Evolutionary conservation across 2,888 invertebrate species (phyloP).

Genomic region (Agonopterix subpropinquella): DNA sequence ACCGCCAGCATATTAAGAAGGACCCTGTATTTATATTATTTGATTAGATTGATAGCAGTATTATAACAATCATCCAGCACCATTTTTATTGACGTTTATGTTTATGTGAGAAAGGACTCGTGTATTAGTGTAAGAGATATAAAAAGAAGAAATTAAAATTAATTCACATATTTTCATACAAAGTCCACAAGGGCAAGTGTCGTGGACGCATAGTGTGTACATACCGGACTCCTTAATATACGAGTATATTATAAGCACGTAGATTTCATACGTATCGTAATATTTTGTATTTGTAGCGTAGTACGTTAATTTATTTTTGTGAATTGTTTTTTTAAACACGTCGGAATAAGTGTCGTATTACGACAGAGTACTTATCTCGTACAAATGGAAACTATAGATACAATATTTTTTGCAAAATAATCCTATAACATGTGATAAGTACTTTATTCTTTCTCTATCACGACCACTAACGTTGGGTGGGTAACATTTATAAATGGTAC

Average conservation of each 20-base stretch:
- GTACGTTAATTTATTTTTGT: constrained; percentile 27
- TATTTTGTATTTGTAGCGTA: constrained; percentile 31
- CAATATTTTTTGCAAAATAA: neutral
- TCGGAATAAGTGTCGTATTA: neutral
- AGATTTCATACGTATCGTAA: constrained; percentile 43
- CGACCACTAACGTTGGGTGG: too few relatives aligned
- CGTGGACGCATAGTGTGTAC: constrained; percentile 13
- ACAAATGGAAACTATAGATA: neutral
- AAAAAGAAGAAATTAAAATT: constrained; percentile 10
- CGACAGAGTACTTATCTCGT: neutral
- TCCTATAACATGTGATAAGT: neutral
- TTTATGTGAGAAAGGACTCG: neutral
- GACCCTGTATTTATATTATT: too few relatives aligned
- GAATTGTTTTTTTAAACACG: neutral
- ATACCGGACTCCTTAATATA: constrained; percentile 22
- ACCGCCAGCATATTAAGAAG: too few relatives aligned
- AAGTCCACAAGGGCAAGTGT: constrained; percentile 12
- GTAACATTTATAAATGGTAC: too few relatives aligned
- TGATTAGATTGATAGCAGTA: too few relatives aligned
- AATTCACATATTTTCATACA: constrained; percentile 39
- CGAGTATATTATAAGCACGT: constrained; percentile 26
- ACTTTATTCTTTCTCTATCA: neutral
- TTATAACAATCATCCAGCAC: too few relatives aligned
- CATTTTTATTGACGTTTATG: too few relatives aligned
- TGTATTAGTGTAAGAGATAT: neutral